phyloP scores from a whole-genome alignment of 2,113 vertebrate genomes.

The Origma solitaria region DNA sequence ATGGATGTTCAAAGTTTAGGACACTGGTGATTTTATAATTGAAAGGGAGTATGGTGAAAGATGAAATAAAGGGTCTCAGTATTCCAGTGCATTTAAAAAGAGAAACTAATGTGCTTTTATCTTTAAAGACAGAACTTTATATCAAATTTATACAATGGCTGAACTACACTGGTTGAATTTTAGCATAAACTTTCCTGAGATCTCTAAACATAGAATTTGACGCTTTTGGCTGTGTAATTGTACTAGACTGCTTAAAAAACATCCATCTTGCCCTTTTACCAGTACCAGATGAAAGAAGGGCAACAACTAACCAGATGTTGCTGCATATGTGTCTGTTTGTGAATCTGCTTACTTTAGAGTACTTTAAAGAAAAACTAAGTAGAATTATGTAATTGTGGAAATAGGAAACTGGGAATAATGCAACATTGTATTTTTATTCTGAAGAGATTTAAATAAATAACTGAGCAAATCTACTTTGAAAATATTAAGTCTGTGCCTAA shows the following conservation, averaged over 20 bases:
- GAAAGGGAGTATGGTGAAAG: background rate
- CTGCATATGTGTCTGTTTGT: background rate
- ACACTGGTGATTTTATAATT: background rate
- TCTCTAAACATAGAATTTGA: background rate
- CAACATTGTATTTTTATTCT: background rate
- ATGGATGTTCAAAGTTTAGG: background rate
- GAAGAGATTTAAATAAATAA: background rate
- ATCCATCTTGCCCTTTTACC: background rate
- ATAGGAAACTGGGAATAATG: background rate
- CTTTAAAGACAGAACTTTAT: background rate
- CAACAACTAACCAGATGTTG: conserved; percentile 2
- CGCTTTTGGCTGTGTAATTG: background rate
- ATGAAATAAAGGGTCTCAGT: background rate
- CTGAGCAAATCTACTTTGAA: background rate
- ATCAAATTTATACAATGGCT: background rate
- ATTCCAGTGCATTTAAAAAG: background rate
- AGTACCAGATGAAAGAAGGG: background rate
- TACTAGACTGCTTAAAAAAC: background rate
- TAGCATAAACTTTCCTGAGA: background rate
- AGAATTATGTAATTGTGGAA: background rate
- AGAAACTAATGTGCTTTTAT: background rate
- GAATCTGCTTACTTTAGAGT: background rate
- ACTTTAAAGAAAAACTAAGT: background rate
- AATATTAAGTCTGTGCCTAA: background rate
- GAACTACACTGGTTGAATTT: background rate